phyloP scores from a whole-genome alignment of 2,797 vertebrate genomes.

The Coreius guichenoti region DNA sequence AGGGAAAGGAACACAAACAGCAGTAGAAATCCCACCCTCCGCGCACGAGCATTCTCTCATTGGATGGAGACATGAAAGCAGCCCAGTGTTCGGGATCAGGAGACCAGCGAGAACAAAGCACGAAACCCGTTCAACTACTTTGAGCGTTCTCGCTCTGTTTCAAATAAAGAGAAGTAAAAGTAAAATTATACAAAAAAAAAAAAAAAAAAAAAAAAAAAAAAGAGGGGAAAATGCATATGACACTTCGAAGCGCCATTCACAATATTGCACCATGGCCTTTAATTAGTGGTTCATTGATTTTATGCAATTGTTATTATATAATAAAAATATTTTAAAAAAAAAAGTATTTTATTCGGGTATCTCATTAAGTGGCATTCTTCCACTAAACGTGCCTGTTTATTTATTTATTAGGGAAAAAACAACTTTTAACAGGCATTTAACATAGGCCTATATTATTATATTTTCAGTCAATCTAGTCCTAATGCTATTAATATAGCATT shows the following conservation, averaged over 20 bases:
- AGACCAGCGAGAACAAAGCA: conserved; percentile 59
- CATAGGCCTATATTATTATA: neutral
- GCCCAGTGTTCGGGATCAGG: conserved; percentile 64
- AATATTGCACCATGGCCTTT: neutral
- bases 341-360: neutral
- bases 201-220: too few relatives aligned
- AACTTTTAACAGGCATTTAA: neutral
- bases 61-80: conserved; percentile 67
- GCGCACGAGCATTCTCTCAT: conserved; percentile 58
- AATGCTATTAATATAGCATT: neutral
- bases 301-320: neutral
- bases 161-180: neutral
- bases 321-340: neutral
- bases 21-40: conserved; percentile 59
- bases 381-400: neutral
- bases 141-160: neutral
- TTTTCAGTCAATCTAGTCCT: neutral
- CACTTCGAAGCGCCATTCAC: neutral
- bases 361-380: neutral
- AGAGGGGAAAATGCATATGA: too few relatives aligned
- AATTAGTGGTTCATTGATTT: neutral
- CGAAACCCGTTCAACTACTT: conserved; percentile 30
- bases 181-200: neutral
- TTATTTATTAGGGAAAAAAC: neutral
- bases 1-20: conserved; percentile 60